Evolutionary conservation across 2,113 vertebrate species (phyloP).

Genomic region (Rhinichthys klamathensis): DNA sequence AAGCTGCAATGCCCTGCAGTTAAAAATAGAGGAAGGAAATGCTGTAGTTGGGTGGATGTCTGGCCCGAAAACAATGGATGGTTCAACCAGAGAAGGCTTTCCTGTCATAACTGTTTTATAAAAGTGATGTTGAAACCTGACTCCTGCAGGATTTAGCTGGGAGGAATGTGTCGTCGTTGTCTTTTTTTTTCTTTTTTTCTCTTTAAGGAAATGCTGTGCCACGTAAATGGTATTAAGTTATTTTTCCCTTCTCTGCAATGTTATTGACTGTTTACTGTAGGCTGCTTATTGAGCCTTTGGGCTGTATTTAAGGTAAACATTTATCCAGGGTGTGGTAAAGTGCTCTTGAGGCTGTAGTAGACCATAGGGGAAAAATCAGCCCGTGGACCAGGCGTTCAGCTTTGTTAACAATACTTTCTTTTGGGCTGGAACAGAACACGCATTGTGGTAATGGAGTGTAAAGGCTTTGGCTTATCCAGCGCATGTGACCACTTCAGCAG

Average conservation of each 20-base stretch:
- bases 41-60: slow-evolving; percentile 31
- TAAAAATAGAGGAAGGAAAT: slow-evolving; percentile 47
- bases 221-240: neutral
- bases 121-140: slow-evolving; percentile 31
- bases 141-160: slow-evolving; percentile 15
- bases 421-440: slow-evolving; percentile 40
- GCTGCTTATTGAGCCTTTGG: neutral
- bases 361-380: neutral
- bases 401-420: slow-evolving; percentile 37
- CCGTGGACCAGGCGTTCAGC: neutral
- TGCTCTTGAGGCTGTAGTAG: neutral
- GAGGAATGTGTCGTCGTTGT: neutral
- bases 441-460: slow-evolving; percentile 43
- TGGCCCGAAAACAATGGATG: slow-evolving; percentile 29
- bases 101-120: slow-evolving; percentile 1
- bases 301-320: neutral
- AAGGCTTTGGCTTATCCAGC: slow-evolving; percentile 44
- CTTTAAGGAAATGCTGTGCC: neutral
- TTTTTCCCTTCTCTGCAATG: neutral
- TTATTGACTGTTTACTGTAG: neutral
- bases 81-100: slow-evolving; percentile 27
- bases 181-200: too few species aligned
- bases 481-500: slow-evolving; percentile 51
- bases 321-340: slow-evolving; percentile 17
- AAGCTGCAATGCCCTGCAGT: neutral